Evolutionary conservation across 2,113 vertebrate genomes (phyloP), one percentile per base, ranked within the genome.

Genomic region (Vanacampus margaritifer): DNA sequence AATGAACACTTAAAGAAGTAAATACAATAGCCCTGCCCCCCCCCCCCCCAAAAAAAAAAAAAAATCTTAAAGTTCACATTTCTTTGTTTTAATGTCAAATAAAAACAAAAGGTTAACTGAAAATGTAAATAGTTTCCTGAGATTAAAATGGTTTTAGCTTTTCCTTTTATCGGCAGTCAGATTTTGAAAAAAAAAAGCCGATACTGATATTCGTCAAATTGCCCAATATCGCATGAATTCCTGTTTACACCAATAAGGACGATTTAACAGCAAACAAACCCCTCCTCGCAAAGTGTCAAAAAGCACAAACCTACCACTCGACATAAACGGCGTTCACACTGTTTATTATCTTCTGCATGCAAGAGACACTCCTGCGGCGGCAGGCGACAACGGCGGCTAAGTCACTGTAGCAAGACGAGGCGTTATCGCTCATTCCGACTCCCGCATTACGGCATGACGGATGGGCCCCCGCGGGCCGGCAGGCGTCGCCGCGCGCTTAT

Each of bases 401-500:
- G 87, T 89, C 87, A 75, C 83, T 87, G 88, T 85, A 84, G 86
- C 83, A 78, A 88, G 83, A 89, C 89, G 83, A 90, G 92, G 90
- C 93, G 92, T 93, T 95, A 94, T 96, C 94, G 95, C 91, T 95
- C 93, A 94, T 93, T 93, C 91, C 88, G 88, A 92, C 54, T 94
- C 94, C 93, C 91, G 92, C 93, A 94, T 96, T 96, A 92, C 92
- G 87, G 90, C 81, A 92, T 95, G 94, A 97, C 92, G 93, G 95
- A 96, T 95, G 94, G 92, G 79, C 86, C 91, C 94, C 94, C 91
- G 91, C 93, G 94, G 94, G 92, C 90, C 88, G 91, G 85, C 78
- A 80, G 88, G 91, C 88, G 88, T 91, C 91, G 79, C 83, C 69
- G 60, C 88, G 89, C 89, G 92, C 93, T 95, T 94, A 94, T 94